These are phyloP conservation scores for Ellobius talpinus DNA, from an alignment of 2,113 vertebrate species.

Conservation along the genomic window DNA sequence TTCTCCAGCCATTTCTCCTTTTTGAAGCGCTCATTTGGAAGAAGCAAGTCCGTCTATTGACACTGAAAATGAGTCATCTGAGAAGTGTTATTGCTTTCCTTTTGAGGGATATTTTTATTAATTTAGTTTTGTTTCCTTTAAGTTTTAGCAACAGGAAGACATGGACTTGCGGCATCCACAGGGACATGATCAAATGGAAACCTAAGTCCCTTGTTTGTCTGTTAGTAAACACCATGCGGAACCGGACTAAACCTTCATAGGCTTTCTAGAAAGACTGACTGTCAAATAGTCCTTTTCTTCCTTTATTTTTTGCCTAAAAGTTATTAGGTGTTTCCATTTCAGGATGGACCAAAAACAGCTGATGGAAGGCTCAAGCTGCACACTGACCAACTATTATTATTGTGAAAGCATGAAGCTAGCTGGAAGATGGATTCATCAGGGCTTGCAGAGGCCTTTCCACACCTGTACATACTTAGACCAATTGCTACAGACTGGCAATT, in stretches of 20 bases:
- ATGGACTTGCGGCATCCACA: conserved; percentile 54
- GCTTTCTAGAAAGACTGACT: conserved; percentile 68
- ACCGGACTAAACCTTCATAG: conserved; percentile 76
- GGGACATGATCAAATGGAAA: conserved; percentile 75
- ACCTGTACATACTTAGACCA: neutral
- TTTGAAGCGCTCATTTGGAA: conserved; percentile 54
- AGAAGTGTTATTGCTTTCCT: conserved; percentile 68
- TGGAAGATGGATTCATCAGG: conserved; percentile 56
- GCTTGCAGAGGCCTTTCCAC: conserved; percentile 20
- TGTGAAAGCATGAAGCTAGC: conserved; percentile 70
- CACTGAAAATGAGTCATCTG: conserved; percentile 69
- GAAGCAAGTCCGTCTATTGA: conserved; percentile 68
- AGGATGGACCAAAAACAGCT: conserved; percentile 53
- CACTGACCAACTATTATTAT: conserved; percentile 69
- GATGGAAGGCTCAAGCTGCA: conserved; percentile 52
- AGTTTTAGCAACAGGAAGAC: conserved; percentile 76
- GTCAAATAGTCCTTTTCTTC: neutral
- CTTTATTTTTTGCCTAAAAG: conserved; percentile 65
- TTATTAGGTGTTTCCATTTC: neutral
- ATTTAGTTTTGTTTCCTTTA: conserved; percentile 51
- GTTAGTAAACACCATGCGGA: conserved; percentile 60
- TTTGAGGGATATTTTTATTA: conserved; percentile 65
- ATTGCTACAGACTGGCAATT: neutral
- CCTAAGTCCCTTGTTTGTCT: conserved; percentile 36
- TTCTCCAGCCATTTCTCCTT: conserved; percentile 57